phyloP scores from a whole-genome alignment of 2,888 invertebrate species.

The Thalpophila matura region DNA sequence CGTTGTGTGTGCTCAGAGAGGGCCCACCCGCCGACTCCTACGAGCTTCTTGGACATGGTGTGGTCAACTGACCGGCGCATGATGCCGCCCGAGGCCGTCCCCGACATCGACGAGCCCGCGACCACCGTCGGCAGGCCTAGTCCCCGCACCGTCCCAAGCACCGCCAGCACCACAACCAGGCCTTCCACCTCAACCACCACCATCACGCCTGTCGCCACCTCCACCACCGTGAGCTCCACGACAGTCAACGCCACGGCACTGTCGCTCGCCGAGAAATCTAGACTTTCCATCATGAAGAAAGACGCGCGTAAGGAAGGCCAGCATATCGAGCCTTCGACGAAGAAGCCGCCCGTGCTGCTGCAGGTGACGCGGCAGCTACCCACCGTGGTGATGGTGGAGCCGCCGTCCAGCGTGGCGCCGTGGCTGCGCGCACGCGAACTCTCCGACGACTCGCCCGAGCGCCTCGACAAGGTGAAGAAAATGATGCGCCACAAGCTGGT shows the following conservation, averaged over 20 bases:
- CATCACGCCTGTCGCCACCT: constrained; percentile 21
- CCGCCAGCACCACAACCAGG: constrained; percentile 6
- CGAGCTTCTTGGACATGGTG: constrained; percentile 51
- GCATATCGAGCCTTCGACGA: constrained; percentile 59
- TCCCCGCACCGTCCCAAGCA: constrained; percentile 24
- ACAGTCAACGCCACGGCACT: constrained; percentile 57
- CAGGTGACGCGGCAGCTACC: constrained; percentile 77
- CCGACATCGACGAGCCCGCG: neutral
- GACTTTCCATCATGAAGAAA: constrained; percentile 82
- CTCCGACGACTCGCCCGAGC: constrained; percentile 72
- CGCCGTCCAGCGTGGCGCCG: constrained; percentile 64
- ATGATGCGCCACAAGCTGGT: constrained; percentile 82
- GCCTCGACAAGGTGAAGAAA: constrained; percentile 74
- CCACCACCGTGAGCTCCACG: neutral
- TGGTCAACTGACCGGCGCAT: constrained; percentile 52
- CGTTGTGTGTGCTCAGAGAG: constrained; percentile 83
- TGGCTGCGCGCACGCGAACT: constrained; percentile 69
- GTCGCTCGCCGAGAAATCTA: constrained; percentile 81
- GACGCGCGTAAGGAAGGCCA: constrained; percentile 76
- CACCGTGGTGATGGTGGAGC: constrained; percentile 81
- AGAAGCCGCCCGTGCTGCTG: constrained; percentile 82
- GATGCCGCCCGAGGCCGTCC: constrained; percentile 1
- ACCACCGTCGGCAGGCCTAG: constrained; percentile 11
- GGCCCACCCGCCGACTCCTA: constrained; percentile 41
- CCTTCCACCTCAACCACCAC: constrained; percentile 12